Evolutionary conservation across 2,113 vertebrate genomes (phyloP).

Genomic region (Mixornis gularis): DNA sequence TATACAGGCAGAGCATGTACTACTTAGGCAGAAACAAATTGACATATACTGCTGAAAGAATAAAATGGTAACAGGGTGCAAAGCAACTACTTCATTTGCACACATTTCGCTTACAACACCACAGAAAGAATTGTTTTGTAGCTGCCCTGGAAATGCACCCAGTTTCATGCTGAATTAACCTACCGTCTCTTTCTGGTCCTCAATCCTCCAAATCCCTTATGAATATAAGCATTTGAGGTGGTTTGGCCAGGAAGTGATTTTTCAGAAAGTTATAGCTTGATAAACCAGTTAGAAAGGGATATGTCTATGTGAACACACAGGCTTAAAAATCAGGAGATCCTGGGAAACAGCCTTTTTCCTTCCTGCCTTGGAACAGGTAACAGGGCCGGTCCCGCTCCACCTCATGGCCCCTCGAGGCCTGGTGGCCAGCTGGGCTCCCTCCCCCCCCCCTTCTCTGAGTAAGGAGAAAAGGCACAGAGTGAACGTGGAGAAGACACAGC

Average conservation of each 20-base stretch:
- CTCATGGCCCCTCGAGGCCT: too few species aligned
- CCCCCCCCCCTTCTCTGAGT: background rate
- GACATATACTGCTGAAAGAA: background rate
- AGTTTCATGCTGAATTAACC: background rate
- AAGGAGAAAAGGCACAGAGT: background rate
- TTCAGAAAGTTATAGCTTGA: too few species aligned
- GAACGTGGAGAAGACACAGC: background rate
- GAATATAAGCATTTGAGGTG: background rate
- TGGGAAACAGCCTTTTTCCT: too few species aligned
- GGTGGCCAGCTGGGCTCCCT: too few species aligned
- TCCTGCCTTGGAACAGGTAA: too few species aligned
- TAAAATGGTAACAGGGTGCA: background rate
- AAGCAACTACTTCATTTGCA: background rate
- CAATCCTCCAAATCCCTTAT: background rate
- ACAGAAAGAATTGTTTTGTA: background rate
- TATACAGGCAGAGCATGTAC: fast-evolving
- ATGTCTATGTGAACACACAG: too few species aligned
- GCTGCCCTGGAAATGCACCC: background rate
- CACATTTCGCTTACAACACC: background rate
- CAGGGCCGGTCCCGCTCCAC: too few species aligned
- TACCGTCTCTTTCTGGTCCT: background rate
- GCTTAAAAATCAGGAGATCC: too few species aligned
- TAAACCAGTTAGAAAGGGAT: too few species aligned
- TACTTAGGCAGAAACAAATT: background rate
- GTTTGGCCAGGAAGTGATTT: too few species aligned